A percentile compares a stretch with the other conserved stretches of the same genome.
Conservation (phyloP, 1,140 invertebrate species). For the Drosophila equinoxialis region DNA sequence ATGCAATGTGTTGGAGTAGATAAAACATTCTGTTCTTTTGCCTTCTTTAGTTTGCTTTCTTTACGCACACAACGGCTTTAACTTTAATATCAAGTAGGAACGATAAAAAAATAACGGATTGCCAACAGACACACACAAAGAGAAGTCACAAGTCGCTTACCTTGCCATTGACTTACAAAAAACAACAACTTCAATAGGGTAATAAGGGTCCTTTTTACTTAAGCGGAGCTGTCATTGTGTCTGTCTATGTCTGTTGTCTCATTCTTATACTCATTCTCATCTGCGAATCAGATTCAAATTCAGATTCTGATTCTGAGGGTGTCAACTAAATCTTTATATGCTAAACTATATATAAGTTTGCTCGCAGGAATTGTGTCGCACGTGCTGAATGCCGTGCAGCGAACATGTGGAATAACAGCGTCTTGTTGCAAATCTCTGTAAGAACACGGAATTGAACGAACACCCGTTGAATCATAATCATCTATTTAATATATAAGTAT, state of each 20-base stretch:
- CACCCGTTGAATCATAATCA: conserved; percentile 69
- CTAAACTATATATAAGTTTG: conserved; percentile 89
- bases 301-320: conserved; percentile 1
- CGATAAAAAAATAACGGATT: background rate
- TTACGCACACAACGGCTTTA: conserved; percentile 23
- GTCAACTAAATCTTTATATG: conserved; percentile 58
- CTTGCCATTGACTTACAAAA: conserved; percentile 60
- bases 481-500: conserved; percentile 11
- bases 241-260: background rate
- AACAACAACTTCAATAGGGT: conserved; percentile 7
- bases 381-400: conserved; percentile 86
- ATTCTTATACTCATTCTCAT: background rate
- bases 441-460: conserved; percentile 75
- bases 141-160: conserved; percentile 63
- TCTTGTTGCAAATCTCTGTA: conserved; percentile 88
- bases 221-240: background rate
- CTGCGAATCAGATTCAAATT: background rate
- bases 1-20: conserved; percentile 7
- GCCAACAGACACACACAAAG: conserved; percentile 43
- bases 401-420: conserved; percentile 89
- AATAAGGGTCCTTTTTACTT: conserved; percentile 1
- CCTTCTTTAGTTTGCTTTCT: background rate
- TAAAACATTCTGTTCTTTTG: conserved; percentile 1
- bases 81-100: conserved; percentile 18
- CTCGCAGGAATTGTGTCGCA: conserved; percentile 90